phyloP scores from a whole-genome alignment of 1,140 invertebrate species.

The Drosophila albomicans region DNA sequence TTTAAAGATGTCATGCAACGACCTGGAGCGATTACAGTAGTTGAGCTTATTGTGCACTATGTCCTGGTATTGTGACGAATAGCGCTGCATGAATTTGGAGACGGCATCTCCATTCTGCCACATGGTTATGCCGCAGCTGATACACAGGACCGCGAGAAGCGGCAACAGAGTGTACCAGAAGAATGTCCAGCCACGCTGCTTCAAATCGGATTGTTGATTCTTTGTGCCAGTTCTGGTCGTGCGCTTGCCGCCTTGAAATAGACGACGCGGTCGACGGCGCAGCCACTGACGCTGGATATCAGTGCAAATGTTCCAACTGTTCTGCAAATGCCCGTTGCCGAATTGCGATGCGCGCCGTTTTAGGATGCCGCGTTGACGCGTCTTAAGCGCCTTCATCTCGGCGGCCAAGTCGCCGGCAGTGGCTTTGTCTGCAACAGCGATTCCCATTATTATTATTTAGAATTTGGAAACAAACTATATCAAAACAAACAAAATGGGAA shows the following conservation, averaged over 20 bases:
- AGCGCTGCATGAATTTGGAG: conserved; percentile 40
- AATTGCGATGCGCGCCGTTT: conserved; percentile 25
- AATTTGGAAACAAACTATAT: neutral
- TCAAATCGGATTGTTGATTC: neutral
- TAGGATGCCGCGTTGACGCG: conserved; percentile 5
- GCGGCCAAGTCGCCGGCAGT: neutral
- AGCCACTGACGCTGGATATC: conserved; percentile 41
- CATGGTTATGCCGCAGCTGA: conserved; percentile 35
- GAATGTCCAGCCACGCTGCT: neutral
- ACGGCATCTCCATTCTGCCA: conserved; percentile 25
- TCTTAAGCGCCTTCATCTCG: neutral
- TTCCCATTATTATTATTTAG: conserved; percentile 35
- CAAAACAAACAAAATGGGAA: neutral
- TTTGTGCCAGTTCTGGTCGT: neutral
- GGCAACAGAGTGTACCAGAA: conserved; percentile 24
- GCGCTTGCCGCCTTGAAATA: neutral
- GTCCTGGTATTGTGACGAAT: conserved; percentile 43
- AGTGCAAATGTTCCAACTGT: conserved; percentile 28
- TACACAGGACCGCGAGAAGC: conserved; percentile 2
- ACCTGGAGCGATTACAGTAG: conserved; percentile 56
- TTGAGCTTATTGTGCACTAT: conserved; percentile 64
- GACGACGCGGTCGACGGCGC: conserved; percentile 43
- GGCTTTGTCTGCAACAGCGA: conserved; percentile 22
- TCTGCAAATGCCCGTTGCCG: conserved; percentile 8
- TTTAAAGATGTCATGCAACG: conserved; percentile 35